These are phyloP conservation scores for Caenorhabditis becei DNA, from an alignment of 2,888 invertebrate species.

Conservation along the genomic window DNA sequence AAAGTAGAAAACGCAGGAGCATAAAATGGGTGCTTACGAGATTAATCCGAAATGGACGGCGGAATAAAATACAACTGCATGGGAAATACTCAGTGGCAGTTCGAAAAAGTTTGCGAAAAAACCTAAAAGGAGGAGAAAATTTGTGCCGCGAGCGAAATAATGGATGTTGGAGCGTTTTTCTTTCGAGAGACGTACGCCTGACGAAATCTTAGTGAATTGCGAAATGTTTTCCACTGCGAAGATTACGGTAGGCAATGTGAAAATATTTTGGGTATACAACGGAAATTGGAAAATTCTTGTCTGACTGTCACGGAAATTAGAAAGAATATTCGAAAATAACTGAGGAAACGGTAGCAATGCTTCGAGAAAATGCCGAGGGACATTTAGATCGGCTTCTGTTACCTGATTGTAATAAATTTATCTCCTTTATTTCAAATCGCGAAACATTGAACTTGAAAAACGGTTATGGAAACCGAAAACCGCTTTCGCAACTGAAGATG, in stretches of 20 bases:
- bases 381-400: too few relatives aligned
- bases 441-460: background rate
- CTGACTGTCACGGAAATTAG: background rate
- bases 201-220: slow-evolving; percentile 41
- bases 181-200: background rate
- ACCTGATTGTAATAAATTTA: too few relatives aligned
- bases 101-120: background rate
- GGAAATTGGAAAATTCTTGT: slow-evolving; percentile 10
- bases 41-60: background rate
- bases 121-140: background rate
- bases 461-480: background rate
- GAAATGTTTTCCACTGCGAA: slow-evolving; percentile 15
- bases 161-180: slow-evolving; percentile 31
- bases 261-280: background rate
- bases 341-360: background rate
- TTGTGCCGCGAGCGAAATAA: slow-evolving; percentile 32
- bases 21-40: background rate
- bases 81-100: too few relatives aligned
- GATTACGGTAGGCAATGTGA: background rate
- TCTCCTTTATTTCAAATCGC: background rate
- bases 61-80: background rate
- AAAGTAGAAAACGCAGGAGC: background rate
- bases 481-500: background rate
- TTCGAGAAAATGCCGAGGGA: too few relatives aligned
- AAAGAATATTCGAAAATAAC: background rate